Percentiles rank a stretch among this genome's conserved stretches.
Conservation (phyloP, 2,888 invertebrate species). For the Chaetogeoica ovagalla region DNA sequence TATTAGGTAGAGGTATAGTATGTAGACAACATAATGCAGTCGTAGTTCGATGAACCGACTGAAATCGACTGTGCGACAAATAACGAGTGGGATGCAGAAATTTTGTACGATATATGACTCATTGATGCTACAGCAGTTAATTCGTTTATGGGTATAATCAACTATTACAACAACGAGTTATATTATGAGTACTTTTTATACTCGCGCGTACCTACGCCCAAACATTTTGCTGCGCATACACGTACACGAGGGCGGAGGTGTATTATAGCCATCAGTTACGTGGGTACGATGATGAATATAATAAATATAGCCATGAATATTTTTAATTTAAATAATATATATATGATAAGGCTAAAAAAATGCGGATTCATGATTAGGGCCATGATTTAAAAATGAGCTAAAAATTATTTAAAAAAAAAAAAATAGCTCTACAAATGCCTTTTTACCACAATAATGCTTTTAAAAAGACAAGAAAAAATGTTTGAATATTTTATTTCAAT, state of each 20-base stretch:
- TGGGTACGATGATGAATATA: background rate
- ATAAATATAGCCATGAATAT: constrained; percentile 1
- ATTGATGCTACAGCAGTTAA: constrained; percentile 38
- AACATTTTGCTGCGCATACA: constrained; percentile 6
- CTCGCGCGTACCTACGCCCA: constrained; percentile 20
- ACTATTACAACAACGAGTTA: constrained; percentile 45
- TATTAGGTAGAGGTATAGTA: background rate
- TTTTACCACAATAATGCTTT: too few species aligned
- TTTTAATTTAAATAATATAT: background rate
- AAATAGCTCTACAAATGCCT: too few species aligned
- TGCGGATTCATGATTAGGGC: background rate
- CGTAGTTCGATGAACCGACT: constrained; percentile 44
- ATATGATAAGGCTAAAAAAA: background rate
- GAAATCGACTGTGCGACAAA: constrained; percentile 10
- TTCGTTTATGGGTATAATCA: constrained; percentile 49
- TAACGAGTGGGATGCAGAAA: constrained; percentile 31
- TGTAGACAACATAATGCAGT: background rate
- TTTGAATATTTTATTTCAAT: too few species aligned
- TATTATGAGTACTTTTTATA: constrained; percentile 12
- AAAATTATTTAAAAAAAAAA: too few species aligned
- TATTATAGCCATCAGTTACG: background rate
- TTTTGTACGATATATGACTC: constrained; percentile 19
- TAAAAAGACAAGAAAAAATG: too few species aligned
- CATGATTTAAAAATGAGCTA: too few species aligned
- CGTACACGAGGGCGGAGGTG: constrained; percentile 18